phyloP scores from a whole-genome alignment of 2,888 invertebrate genomes.

The Xanthorhoe designata region DNA sequence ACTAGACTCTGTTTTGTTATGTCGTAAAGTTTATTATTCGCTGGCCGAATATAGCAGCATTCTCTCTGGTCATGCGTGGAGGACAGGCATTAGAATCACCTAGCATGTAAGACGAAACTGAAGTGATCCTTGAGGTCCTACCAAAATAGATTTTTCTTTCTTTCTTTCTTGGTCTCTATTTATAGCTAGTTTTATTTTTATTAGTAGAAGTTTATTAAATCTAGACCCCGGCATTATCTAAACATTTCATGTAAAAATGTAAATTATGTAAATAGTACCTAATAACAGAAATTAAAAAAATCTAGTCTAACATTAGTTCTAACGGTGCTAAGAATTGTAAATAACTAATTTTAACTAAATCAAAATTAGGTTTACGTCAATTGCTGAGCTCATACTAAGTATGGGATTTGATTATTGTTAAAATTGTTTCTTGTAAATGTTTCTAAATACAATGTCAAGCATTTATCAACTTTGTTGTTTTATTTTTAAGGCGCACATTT shows the following conservation, averaged over 20 bases:
- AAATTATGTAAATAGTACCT: conserved; percentile 46
- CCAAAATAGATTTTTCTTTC: too few species aligned
- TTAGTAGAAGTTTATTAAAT: background rate
- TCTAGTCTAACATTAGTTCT: conserved; percentile 84
- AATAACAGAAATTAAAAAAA: conserved; percentile 52
- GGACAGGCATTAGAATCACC: too few species aligned
- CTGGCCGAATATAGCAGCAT: too few species aligned
- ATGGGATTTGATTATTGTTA: conserved; percentile 74
- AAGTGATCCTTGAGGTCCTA: too few species aligned
- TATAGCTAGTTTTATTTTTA: too few species aligned
- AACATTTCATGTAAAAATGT: conserved; percentile 40
- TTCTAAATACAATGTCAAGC: conserved; percentile 83
- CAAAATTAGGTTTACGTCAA: conserved; percentile 66
- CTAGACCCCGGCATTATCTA: conserved; percentile 16
- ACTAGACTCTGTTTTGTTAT: too few species aligned
- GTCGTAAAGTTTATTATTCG: too few species aligned
- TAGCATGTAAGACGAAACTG: too few species aligned
- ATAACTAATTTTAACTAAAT: conserved; percentile 51
- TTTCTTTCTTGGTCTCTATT: too few species aligned
- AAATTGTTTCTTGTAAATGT: conserved; percentile 83
- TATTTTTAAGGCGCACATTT: conserved; percentile 40
- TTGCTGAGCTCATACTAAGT: conserved; percentile 76
- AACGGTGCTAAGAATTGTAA: conserved; percentile 84
- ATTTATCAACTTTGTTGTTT: conserved; percentile 71
- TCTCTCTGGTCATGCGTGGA: too few species aligned